Conservation (phyloP, 2,888 invertebrate species). For the Polydrusus tereticollis region DNA sequence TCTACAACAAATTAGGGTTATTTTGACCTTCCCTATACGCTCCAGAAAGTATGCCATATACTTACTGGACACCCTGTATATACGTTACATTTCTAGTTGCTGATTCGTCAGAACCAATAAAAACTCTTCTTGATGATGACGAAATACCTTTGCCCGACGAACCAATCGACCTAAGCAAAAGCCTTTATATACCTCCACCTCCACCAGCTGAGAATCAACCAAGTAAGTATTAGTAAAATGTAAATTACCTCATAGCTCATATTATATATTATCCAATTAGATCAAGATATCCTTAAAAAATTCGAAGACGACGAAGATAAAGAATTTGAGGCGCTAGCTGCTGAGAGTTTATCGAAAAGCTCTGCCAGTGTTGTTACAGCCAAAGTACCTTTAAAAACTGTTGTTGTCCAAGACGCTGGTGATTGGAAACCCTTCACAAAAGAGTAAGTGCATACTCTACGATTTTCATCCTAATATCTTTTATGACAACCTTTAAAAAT, state of each 20-base stretch:
- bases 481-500: neutral
- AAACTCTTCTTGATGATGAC: constrained; percentile 82
- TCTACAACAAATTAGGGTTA: too few species aligned
- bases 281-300: constrained; percentile 60
- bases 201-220: constrained; percentile 27
- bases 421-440: constrained; percentile 79
- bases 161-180: constrained; percentile 80
- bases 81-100: constrained; percentile 36
- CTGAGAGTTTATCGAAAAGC: constrained; percentile 78
- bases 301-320: constrained; percentile 80
- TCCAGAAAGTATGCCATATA: too few species aligned
- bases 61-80: too few species aligned
- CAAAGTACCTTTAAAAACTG: constrained; percentile 18
- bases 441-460: constrained; percentile 63
- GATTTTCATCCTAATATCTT: neutral
- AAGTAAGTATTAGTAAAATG: constrained; percentile 23
- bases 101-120: constrained; percentile 35
- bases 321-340: constrained; percentile 83
- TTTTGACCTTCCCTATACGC: too few species aligned
- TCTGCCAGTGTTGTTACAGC: constrained; percentile 56
- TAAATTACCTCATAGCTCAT: neutral
- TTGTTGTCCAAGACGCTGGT: constrained; percentile 63
- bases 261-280: constrained; percentile 3
- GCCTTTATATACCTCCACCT: constrained; percentile 64
- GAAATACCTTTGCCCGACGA: constrained; percentile 75